These are phyloP conservation scores for Stenolophus ochropezus DNA, from an alignment of 2,888 invertebrate genomes.

Conservation along the genomic window DNA sequence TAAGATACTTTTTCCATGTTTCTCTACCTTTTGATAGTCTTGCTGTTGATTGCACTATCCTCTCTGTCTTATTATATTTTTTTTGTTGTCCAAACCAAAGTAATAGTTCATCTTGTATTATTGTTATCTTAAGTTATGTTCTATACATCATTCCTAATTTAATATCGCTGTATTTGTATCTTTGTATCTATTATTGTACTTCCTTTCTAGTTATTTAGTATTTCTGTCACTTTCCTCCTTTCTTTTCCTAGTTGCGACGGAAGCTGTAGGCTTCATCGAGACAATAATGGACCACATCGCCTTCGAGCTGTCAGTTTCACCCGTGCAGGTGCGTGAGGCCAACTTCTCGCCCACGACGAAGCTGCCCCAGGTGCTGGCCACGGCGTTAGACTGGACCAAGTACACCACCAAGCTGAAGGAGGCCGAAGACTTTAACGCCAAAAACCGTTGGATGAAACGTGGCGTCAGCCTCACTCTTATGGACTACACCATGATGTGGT, in stretches of 20 bases:
- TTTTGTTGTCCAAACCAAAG: no score
- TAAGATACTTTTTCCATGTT: no score
- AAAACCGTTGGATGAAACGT: constrained; percentile 88
- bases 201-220: no score
- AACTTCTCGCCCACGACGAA: constrained; percentile 73
- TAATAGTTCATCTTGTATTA: no score
- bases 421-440: constrained; percentile 79
- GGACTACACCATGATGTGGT: constrained; percentile 77
- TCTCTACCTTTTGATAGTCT: no score
- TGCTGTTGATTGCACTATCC: no score
- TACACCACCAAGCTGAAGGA: constrained; percentile 76
- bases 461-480: constrained; percentile 82
- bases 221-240: background rate
- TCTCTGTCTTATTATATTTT: no score
- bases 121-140: no score
- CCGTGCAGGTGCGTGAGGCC: constrained; percentile 75
- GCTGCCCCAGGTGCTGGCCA: constrained; percentile 75
- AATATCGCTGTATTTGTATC: no score
- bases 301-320: constrained; percentile 75
- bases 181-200: no score
- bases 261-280: constrained; percentile 79
- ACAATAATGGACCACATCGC: constrained; percentile 82
- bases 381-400: constrained; percentile 76
- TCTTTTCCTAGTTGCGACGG: constrained; percentile 65
- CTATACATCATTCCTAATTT: no score